Evolutionary conservation across 2,113 vertebrate species (phyloP).

Genomic region (Aspiorhynchus laticeps): DNA sequence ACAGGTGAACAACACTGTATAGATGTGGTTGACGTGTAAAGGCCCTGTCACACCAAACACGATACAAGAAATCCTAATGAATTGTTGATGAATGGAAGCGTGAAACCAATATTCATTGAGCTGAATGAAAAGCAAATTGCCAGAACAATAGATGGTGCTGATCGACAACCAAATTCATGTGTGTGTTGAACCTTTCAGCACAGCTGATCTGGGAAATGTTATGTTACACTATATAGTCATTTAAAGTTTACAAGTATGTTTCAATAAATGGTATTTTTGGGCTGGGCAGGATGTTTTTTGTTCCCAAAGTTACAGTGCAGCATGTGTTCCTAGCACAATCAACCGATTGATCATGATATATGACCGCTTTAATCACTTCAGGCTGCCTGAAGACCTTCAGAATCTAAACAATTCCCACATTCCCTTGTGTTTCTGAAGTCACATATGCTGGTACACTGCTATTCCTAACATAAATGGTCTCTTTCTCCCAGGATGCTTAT

Average conservation of each 20-base stretch:
- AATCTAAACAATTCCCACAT: not conserved
- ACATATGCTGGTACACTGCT: not conserved
- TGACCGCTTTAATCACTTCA: not conserved
- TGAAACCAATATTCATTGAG: not conserved
- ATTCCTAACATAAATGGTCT: constrained; percentile 44
- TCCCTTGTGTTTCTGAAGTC: not conserved
- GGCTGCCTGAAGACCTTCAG: not conserved
- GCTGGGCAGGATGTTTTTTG: not conserved
- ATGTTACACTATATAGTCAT: not conserved
- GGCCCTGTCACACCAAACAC: not conserved
- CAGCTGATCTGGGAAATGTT: not conserved
- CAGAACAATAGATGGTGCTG: not conserved
- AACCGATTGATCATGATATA: not conserved
- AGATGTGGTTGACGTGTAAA: not conserved
- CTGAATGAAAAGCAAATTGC: not conserved
- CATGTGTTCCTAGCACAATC: not conserved
- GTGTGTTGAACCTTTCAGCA: not conserved
- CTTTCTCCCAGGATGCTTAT: constrained; percentile 84
- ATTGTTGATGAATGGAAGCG: not conserved
- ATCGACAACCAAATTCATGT: not conserved
- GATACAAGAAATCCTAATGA: not conserved
- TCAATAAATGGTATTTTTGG: not conserved
- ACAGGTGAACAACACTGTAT: not conserved
- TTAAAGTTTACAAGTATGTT: not conserved
- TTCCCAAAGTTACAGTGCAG: not conserved